phyloP scores from a whole-genome alignment of 1,140 invertebrate genomes.

The Meloidogyne exigua region DNA sequence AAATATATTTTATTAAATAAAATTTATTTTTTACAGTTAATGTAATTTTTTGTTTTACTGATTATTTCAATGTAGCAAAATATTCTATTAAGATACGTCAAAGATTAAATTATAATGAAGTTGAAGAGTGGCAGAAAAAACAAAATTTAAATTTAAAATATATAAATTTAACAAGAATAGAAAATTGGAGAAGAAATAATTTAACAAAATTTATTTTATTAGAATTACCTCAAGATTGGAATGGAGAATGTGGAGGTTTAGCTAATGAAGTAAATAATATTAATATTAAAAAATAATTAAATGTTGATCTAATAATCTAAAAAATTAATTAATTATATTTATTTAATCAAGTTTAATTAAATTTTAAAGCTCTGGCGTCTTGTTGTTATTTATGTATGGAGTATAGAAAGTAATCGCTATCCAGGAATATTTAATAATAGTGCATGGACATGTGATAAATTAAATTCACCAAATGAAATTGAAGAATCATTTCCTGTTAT shows the following conservation, averaged over 20 bases:
- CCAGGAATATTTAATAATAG: conserved; percentile 5
- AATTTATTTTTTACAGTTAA: too few relatives aligned
- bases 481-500: conserved; percentile 2
- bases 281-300: not conserved
- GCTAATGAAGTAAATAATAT: not conserved
- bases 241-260: not conserved
- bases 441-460: not conserved
- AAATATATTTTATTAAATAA: not conserved
- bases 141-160: conserved; percentile 3
- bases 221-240: not conserved
- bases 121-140: not conserved
- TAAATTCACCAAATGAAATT: not conserved
- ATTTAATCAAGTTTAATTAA: too few relatives aligned
- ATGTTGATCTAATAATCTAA: not conserved
- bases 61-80: not conserved
- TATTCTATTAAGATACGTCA: not conserved
- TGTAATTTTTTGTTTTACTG: not conserved
- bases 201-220: conserved; percentile 6
- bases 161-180: not conserved
- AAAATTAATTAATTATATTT: too few relatives aligned
- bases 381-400: not conserved
- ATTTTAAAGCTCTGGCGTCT: not conserved
- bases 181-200: not conserved
- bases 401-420: not conserved
- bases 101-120: not conserved